Evolutionary conservation across 2,113 vertebrate species (phyloP), one percentile per base, ranked within the genome.

Genomic region (Cavia porcellus): DNA sequence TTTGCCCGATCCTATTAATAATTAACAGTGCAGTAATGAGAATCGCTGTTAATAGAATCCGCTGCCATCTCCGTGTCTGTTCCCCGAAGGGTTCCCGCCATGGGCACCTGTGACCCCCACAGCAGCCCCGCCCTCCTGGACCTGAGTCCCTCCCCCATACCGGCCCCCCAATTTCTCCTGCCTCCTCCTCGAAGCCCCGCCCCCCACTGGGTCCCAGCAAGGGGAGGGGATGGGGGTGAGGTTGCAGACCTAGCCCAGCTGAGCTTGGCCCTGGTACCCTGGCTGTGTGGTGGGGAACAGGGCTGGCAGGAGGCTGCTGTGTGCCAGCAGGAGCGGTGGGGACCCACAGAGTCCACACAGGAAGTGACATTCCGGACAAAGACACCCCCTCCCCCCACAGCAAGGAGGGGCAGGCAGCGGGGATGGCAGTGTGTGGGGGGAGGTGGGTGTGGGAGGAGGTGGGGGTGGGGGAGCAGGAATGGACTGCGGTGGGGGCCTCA

Each of bases 1-100:
- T 98, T 97, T 98, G 96, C 97, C 97, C 82, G 17, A 24, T 74
- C 74, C 96, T 94, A 98, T 98, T 98, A 98, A 98, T 98, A 98
- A 98, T 98, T 98, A 99, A 98, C 94, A 50, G 88, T 8, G 22
- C 95, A 90, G 92, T 97, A 97, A 98, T 6, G 68, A 98, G 98
- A 83, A 62, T 3, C 12, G 97, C 98, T 98, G 97, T 98, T 97
- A 98, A 98, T 95, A 98, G 98, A 96, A 95, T 96, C 96, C 12
- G 14, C 86, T 68, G 87, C 96, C 92, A 50, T 86, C 81, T 15
- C 97, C 6, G 52, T 0, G 20, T 97, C 94, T 94, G 72, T 47
- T 96, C 83, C 97, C 96, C 97, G 15, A 9, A 95, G 92, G 95
- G 62, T 45, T 94, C 93, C 96, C 92, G 96, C 95, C 86, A 35